Percentiles rank a stretch among this genome's conserved stretches.
These are phyloP conservation scores for Bombus soroeensis DNA, from an alignment of 1,140 invertebrate species.

Conservation along the genomic window DNA sequence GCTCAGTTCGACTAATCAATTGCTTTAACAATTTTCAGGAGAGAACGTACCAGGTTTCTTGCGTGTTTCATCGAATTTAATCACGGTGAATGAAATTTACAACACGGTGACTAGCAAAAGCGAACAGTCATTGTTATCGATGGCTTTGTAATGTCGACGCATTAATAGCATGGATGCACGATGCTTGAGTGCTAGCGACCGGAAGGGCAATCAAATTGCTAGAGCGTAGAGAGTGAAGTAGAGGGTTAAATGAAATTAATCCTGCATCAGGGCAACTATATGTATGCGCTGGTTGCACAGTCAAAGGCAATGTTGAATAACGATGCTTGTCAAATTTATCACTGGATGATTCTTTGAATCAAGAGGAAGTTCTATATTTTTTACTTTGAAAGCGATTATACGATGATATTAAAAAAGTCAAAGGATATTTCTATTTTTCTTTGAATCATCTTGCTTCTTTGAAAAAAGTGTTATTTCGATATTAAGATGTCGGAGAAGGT, in stretches of 20 bases:
- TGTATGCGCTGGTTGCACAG: conserved; percentile 10
- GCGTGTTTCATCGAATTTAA: neutral
- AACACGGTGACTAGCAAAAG: neutral
- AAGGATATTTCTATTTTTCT: too few species aligned
- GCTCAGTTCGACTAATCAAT: too few species aligned
- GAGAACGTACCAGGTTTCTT: neutral
- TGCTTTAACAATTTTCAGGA: too few species aligned
- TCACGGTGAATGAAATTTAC: neutral
- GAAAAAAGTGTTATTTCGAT: too few species aligned
- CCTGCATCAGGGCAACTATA: conserved; percentile 42
- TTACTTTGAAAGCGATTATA: too few species aligned
- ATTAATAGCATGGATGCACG: conserved; percentile 49
- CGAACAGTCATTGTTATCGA: conserved; percentile 49
- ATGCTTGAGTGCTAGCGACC: conserved; percentile 27
- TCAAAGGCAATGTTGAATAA: conserved; percentile 3
- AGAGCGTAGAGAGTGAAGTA: conserved; percentile 51
- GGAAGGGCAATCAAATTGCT: conserved; percentile 65
- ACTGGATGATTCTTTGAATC: neutral
- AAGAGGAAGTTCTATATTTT: too few species aligned
- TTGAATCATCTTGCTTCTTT: too few species aligned
- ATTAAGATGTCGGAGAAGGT: too few species aligned
- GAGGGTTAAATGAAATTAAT: conserved; percentile 68
- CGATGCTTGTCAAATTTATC: neutral
- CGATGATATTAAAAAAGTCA: too few species aligned
- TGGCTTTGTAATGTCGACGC: conserved; percentile 28